Percentiles rank a stretch among this genome's conserved stretches.
phyloP scores from a whole-genome alignment of 2,797 vertebrate species.

The Ataeniobius toweri region DNA sequence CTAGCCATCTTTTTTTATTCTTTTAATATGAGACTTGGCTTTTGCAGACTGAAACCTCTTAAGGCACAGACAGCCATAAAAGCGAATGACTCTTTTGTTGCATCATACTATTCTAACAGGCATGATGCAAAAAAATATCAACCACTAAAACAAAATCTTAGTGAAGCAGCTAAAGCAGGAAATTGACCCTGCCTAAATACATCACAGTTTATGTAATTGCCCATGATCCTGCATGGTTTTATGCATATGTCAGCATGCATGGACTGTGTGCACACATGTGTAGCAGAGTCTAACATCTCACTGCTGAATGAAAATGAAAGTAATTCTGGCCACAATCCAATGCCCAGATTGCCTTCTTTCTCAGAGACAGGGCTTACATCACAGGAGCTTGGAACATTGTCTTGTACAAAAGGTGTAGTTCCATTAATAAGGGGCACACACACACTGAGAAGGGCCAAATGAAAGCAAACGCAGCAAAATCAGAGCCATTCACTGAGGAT shows the following conservation, averaged over 20 bases:
- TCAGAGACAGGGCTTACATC: slow-evolving; percentile 56
- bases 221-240: slow-evolving; percentile 9
- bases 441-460: slow-evolving; percentile 18
- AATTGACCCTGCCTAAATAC: slow-evolving; percentile 16
- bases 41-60: slow-evolving; percentile 1
- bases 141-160: slow-evolving; percentile 27
- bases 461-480: slow-evolving; percentile 40
- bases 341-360: slow-evolving; percentile 62
- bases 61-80: slow-evolving; percentile 23
- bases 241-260: slow-evolving; percentile 2
- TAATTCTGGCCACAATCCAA: slow-evolving; percentile 60
- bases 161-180: slow-evolving; percentile 14
- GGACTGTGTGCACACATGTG: slow-evolving; percentile 22
- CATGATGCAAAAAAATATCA: slow-evolving; percentile 31
- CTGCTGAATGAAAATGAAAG: slow-evolving; percentile 61
- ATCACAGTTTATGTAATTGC: slow-evolving; percentile 35
- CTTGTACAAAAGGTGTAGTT: slow-evolving; percentile 44
- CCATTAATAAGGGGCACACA: slow-evolving; percentile 23
- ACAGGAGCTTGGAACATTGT: slow-evolving; percentile 59
- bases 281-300: slow-evolving; percentile 42
- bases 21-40: slow-evolving; percentile 22
- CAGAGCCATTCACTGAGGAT: slow-evolving; percentile 43
- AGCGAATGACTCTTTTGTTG: slow-evolving; percentile 56
- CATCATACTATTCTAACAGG: slow-evolving; percentile 51
- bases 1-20: slow-evolving; percentile 35